Percentiles rank a stretch among this genome's conserved stretches.
phyloP scores from a whole-genome alignment of 2,888 invertebrate genomes.

The Cerceris rybyensis region DNA sequence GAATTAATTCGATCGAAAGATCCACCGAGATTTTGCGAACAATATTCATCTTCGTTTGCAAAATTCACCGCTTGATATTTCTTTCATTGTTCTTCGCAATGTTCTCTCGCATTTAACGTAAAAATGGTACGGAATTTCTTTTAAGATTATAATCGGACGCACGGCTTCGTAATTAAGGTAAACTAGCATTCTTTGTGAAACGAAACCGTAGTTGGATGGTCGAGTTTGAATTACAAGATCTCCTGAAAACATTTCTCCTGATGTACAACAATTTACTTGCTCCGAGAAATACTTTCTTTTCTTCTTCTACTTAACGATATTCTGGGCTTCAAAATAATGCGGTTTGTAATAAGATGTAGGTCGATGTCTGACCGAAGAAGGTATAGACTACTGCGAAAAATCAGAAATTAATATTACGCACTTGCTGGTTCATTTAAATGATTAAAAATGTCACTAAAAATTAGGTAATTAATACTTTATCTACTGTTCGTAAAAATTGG shows the following conservation, averaged over 20 bases:
- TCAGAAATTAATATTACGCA: no score
- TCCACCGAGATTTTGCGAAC: neutral
- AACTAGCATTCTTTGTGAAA: constrained; percentile 22
- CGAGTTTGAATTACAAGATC: neutral
- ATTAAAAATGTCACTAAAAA: no score
- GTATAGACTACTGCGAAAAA: no score
- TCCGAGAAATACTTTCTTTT: no score
- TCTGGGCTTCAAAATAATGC: no score
- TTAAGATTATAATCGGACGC: neutral
- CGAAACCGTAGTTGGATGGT: neutral
- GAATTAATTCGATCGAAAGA: neutral
- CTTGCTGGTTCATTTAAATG: no score
- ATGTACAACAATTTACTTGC: no score
- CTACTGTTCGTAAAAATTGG: no score
- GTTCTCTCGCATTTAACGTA: neutral
- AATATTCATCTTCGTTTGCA: neutral
- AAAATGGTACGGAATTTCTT: neutral
- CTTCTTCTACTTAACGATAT: no score
- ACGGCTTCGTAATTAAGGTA: constrained; percentile 16
- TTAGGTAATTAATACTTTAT: no score
- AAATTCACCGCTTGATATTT: neutral
- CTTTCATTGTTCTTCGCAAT: neutral
- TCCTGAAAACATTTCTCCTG: constrained; percentile 1
- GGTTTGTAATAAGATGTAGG: no score
- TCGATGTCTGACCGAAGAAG: no score